Conservation (phyloP, 1,140 invertebrate genomes). For the Heliconius eleuchia region DNA sequence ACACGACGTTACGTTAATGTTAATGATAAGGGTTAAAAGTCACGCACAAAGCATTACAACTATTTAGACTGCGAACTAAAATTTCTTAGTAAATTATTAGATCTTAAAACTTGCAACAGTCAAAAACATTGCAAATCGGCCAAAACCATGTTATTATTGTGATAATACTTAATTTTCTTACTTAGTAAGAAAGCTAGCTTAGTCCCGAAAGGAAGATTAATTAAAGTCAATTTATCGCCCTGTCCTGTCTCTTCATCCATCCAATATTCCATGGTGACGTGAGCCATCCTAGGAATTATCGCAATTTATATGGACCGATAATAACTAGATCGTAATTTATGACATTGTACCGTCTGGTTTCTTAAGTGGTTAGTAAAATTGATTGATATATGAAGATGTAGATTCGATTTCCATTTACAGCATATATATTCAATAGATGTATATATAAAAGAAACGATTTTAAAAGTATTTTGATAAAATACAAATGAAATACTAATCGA, state of each 20-base stretch:
- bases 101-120: no score
- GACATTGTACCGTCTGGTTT: neutral
- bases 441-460: no score
- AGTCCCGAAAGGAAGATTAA: neutral
- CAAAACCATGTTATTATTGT: neutral
- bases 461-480: no score
- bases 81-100: no score
- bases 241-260: conserved; percentile 11
- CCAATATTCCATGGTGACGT: conserved; percentile 13
- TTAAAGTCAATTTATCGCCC: neutral
- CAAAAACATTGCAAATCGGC: no score
- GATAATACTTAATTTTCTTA: neutral
- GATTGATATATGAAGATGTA: neutral
- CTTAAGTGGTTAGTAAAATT: conserved; percentile 1
- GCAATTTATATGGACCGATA: conserved; percentile 37
- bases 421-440: no score
- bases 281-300: conserved; percentile 21
- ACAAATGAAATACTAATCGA: no score
- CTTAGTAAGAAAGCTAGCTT: neutral
- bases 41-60: no score
- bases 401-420: no score
- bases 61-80: no score
- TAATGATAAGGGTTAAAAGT: no score
- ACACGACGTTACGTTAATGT: no score
- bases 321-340: conserved; percentile 14